These are phyloP conservation scores for Erebia aethiops DNA, from an alignment of 2,888 invertebrate genomes.

Conservation along the genomic window DNA sequence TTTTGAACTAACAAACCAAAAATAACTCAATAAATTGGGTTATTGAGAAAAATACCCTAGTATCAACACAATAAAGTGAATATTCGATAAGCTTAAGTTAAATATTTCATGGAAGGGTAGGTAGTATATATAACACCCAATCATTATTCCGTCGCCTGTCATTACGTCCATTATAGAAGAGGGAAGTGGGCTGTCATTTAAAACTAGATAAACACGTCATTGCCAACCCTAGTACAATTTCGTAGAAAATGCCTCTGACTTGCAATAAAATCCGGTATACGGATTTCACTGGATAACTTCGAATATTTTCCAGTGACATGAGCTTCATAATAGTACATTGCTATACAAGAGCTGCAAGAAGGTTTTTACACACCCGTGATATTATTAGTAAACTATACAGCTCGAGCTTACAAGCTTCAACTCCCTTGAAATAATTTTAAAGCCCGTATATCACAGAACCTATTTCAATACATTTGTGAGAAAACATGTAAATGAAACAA, in stretches of 20 bases:
- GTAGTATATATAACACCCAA: background rate
- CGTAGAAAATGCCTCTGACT: background rate
- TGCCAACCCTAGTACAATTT: background rate
- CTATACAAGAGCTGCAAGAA: too few species aligned
- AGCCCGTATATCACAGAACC: too few species aligned
- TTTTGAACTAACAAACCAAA: background rate
- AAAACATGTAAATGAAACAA: too few species aligned
- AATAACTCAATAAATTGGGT: background rate
- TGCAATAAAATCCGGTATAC: background rate
- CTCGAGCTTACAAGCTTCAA: too few species aligned
- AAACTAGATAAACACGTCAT: conserved; percentile 17
- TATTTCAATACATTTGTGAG: too few species aligned
- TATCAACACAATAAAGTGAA: background rate
- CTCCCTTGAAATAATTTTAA: too few species aligned
- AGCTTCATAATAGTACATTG: too few species aligned
- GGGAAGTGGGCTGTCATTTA: conserved; percentile 13
- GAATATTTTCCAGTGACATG: too few species aligned
- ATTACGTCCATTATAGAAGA: conserved; percentile 20
- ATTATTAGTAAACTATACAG: too few species aligned
- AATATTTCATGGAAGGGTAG: background rate
- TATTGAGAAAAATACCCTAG: background rate
- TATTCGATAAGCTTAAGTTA: background rate
- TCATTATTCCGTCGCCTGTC: conserved; percentile 19
- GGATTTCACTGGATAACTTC: too few species aligned
- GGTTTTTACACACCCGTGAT: too few species aligned